Conservation (phyloP, 2,888 invertebrate species). For the Zaprionus bogoriensis region DNA sequence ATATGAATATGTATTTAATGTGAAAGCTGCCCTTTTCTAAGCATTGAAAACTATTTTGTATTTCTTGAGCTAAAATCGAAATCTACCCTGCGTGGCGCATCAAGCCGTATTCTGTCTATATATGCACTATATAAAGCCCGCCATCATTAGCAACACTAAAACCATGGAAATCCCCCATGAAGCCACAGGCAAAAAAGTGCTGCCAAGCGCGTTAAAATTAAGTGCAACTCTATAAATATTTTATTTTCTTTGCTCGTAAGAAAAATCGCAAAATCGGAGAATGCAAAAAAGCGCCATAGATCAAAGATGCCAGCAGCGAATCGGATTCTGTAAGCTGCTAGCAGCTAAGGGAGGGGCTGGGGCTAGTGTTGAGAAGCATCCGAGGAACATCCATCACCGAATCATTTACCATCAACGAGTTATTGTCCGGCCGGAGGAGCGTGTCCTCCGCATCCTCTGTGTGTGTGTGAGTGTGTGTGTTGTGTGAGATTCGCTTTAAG, state of each 20-base stretch:
- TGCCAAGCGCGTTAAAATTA: conserved; percentile 7
- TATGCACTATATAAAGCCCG: not conserved
- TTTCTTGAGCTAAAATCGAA: too few relatives aligned
- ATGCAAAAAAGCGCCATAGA: conserved; percentile 2
- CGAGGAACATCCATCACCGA: conserved; percentile 49
- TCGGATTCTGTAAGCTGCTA: not conserved
- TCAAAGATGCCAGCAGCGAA: conserved; percentile 4
- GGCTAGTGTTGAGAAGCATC: not conserved
- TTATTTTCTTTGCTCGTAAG: not conserved
- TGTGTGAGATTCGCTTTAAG: conserved; percentile 51
- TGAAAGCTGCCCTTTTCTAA: too few relatives aligned
- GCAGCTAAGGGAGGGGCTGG: not conserved
- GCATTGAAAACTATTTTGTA: too few relatives aligned
- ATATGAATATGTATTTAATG: too few relatives aligned
- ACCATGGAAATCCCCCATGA: not conserved
- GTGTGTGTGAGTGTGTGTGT: not conserved
- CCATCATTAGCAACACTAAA: not conserved
- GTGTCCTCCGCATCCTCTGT: not conserved
- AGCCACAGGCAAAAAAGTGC: not conserved
- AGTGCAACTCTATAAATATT: conserved; percentile 16
- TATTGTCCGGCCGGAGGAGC: conserved; percentile 49
- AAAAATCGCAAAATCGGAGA: not conserved
- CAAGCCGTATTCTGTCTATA: too few relatives aligned
- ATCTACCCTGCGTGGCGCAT: too few relatives aligned
- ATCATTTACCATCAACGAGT: conserved; percentile 55